Evolutionary conservation across 2,113 vertebrate species (phyloP).

Genomic region (Crotalus tigris): DNA sequence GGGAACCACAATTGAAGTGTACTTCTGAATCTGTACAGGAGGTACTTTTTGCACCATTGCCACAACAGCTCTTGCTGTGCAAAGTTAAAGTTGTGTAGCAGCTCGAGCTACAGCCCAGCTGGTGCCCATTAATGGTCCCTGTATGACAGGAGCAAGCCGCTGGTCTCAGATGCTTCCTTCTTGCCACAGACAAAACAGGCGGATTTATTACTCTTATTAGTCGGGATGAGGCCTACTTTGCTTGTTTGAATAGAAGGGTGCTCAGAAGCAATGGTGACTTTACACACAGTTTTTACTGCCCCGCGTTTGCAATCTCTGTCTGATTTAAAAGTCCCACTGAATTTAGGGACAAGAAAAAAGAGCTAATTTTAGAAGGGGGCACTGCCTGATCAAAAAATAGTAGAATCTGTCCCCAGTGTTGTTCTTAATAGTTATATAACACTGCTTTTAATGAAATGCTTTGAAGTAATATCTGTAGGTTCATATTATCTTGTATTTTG

Average conservation of each 20-base stretch:
- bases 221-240: conserved; percentile 30
- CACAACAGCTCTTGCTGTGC: conserved; percentile 61
- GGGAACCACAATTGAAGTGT: conserved; percentile 71
- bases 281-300: background rate
- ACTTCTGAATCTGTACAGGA: conserved; percentile 63
- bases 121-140: conserved; percentile 66
- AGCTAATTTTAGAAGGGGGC: background rate
- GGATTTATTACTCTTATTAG: conserved; percentile 47
- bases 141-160: conserved; percentile 56
- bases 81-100: conserved; percentile 62
- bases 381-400: background rate
- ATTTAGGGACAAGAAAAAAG: background rate
- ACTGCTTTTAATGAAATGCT: background rate
- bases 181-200: conserved; percentile 45
- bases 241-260: conserved; percentile 33
- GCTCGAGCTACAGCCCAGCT: conserved; percentile 67
- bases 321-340: background rate
- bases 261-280: background rate
- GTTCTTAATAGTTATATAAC: background rate
- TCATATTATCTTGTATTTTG: background rate
- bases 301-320: background rate
- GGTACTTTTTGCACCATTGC: conserved; percentile 61
- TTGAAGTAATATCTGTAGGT: background rate
- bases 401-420: background rate
- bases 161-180: conserved; percentile 45